A percentile compares a stretch with the other conserved stretches of the same genome.
These are phyloP conservation scores for Pachypanchax playfairii DNA, from an alignment of 2,113 vertebrate genomes.

Conservation along the genomic window DNA sequence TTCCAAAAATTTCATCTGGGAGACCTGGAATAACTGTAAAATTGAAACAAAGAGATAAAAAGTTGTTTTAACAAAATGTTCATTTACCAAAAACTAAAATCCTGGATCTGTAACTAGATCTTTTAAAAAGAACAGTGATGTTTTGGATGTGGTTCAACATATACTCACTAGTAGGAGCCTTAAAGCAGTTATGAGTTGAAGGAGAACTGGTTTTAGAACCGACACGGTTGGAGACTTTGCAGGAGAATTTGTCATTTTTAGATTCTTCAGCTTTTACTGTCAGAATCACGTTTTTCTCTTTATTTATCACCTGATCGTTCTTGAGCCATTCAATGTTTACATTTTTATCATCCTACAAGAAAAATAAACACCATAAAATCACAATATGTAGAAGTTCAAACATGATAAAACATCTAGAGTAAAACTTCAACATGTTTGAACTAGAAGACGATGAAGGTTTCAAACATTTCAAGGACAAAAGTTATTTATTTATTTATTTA, in stretches of 20 bases:
- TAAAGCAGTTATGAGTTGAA: fast-evolving
- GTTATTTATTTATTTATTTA: too few species aligned
- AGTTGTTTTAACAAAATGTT: neutral
- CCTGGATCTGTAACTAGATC: neutral
- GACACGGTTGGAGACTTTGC: neutral
- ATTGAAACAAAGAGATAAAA: neutral
- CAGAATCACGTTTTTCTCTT: fast-evolving
- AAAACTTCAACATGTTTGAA: too few species aligned
- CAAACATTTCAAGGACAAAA: too few species aligned
- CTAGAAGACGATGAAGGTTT: too few species aligned
- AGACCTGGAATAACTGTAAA: fast-evolving
- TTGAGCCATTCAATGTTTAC: neutral
- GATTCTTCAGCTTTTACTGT: fast-evolving
- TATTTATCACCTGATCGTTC: fast-evolving
- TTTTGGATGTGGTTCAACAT: too few species aligned
- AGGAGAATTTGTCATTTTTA: fast-evolving
- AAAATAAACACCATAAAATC: too few species aligned
- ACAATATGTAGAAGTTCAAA: too few species aligned
- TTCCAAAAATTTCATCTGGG: neutral
- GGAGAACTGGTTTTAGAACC: fast-evolving
- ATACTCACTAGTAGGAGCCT: neutral
- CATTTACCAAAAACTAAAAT: neutral
- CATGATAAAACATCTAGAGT: too few species aligned
- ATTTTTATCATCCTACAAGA: neutral
- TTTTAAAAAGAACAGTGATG: neutral